Conservation (phyloP, 2,113 vertebrate species). For the Ctenomys sociabilis region DNA sequence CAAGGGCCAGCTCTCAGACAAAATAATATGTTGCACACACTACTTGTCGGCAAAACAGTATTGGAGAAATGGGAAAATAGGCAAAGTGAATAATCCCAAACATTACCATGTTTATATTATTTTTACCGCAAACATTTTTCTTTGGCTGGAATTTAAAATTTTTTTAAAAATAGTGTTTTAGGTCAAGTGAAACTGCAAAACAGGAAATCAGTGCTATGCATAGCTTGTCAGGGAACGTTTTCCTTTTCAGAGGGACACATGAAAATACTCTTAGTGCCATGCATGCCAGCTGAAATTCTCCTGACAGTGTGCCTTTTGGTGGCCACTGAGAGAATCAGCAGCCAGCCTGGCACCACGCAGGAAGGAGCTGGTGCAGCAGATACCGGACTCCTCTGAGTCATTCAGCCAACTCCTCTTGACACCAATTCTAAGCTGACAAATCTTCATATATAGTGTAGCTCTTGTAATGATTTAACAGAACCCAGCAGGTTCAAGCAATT, state of each 20-base stretch:
- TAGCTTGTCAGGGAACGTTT: neutral
- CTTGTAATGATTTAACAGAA: constrained; percentile 52
- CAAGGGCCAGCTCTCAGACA: constrained; percentile 49
- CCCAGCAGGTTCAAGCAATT: constrained; percentile 25
- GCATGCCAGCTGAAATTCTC: neutral
- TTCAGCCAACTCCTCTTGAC: constrained; percentile 21
- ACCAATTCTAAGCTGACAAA: constrained; percentile 37
- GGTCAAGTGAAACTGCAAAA: constrained; percentile 58
- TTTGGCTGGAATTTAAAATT: neutral
- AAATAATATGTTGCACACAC: neutral
- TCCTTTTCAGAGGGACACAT: neutral
- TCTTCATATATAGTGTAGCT: neutral
- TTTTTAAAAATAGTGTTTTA: constrained; percentile 1
- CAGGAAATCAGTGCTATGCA: constrained; percentile 41
- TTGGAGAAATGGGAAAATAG: constrained; percentile 42
- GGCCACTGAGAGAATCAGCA: neutral
- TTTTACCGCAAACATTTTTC: constrained; percentile 24
- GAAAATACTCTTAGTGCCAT: neutral
- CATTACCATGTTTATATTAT: constrained; percentile 10
- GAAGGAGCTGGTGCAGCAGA: neutral
- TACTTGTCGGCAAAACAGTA: neutral
- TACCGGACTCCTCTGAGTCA: neutral
- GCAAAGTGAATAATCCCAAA: constrained; percentile 15
- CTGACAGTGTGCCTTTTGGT: neutral
- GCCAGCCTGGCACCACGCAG: neutral